A percentile compares a stretch with the other conserved stretches of the same genome.
These are phyloP conservation scores for Idaea straminata DNA, from an alignment of 2,888 invertebrate genomes.

Conservation along the genomic window DNA sequence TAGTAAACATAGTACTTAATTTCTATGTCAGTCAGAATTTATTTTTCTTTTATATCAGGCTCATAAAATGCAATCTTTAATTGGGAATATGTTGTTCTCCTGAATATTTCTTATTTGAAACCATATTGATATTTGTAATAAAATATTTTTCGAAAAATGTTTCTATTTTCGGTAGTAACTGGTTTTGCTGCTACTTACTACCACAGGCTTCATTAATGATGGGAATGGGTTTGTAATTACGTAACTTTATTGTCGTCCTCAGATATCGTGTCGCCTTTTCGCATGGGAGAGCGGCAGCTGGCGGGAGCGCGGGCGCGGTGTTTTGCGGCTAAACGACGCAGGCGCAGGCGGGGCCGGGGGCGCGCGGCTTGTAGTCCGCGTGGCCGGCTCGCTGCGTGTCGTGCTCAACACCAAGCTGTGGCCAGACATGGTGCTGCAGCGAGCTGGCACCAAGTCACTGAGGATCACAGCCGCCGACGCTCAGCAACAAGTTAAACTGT, in stretches of 20 bases:
- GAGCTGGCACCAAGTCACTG: constrained; percentile 92
- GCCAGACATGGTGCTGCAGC: constrained; percentile 95
- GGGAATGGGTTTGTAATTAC: not conserved
- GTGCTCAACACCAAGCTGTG: constrained; percentile 96
- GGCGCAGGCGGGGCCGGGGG: constrained; percentile 44
- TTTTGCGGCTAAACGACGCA: constrained; percentile 91
- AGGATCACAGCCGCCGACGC: constrained; percentile 93
- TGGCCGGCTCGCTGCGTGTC: constrained; percentile 92
- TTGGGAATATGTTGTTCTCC: too few species aligned
- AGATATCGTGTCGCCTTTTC: constrained; percentile 92
- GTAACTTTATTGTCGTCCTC: constrained; percentile 24
- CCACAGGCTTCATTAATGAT: not conserved
- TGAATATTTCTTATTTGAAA: too few species aligned
- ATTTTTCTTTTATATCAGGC: too few species aligned
- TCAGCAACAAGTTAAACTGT: constrained; percentile 90
- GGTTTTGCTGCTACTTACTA: too few species aligned
- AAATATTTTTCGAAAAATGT: too few species aligned
- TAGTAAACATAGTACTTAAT: too few species aligned
- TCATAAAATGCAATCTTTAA: too few species aligned
- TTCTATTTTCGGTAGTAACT: too few species aligned
- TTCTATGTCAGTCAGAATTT: too few species aligned
- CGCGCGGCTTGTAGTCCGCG: constrained; percentile 92
- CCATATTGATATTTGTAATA: too few species aligned
- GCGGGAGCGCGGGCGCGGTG: constrained; percentile 95
- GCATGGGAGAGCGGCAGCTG: constrained; percentile 92